A percentile compares a stretch with the other conserved stretches of the same genome.
Evolutionary conservation across 1,140 invertebrate genomes (phyloP).

Genomic region (Pteromalus puparum): DNA sequence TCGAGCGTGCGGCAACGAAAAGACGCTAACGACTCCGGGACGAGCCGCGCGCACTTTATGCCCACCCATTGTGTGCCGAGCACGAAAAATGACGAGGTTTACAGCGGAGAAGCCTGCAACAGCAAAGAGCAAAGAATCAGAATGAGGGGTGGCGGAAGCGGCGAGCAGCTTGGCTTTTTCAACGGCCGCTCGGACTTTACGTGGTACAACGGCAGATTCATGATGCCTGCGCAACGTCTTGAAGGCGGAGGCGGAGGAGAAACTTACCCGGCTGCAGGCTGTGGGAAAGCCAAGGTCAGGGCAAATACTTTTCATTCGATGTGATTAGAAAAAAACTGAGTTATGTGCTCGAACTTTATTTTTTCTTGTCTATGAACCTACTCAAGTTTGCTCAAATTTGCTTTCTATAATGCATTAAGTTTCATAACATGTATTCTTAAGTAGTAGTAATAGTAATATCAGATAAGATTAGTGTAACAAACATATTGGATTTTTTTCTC

Average conservation of each 20-base stretch:
- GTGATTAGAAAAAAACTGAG: not conserved
- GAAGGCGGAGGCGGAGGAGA: slow-evolving; percentile 48
- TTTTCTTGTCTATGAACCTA: not conserved
- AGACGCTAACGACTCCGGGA: slow-evolving; percentile 28
- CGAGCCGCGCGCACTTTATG: not conserved
- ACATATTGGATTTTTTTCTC: not conserved
- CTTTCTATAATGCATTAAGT: no score
- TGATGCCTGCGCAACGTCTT: slow-evolving; percentile 36
- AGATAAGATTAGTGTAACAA: not conserved
- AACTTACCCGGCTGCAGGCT: not conserved
- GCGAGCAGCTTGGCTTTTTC: slow-evolving; percentile 9
- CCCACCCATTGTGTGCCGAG: slow-evolving; percentile 1
- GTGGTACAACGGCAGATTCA: slow-evolving; percentile 44
- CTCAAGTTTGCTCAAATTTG: not conserved
- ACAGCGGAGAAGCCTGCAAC: not conserved
- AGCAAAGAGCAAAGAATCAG: slow-evolving; percentile 27
- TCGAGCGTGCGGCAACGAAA: slow-evolving; percentile 39
- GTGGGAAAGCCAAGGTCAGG: slow-evolving; percentile 28
- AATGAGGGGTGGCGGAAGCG: slow-evolving; percentile 53
- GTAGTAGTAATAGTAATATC: not conserved
- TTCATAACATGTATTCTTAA: not conserved
- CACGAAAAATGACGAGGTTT: slow-evolving; percentile 12
- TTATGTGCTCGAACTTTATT: not conserved
- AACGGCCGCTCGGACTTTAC: slow-evolving; percentile 43
- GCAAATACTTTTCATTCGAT: not conserved